Evolutionary conservation across 2,888 invertebrate species (phyloP).

Genomic region (Vannuccia rotundouncinata): DNA sequence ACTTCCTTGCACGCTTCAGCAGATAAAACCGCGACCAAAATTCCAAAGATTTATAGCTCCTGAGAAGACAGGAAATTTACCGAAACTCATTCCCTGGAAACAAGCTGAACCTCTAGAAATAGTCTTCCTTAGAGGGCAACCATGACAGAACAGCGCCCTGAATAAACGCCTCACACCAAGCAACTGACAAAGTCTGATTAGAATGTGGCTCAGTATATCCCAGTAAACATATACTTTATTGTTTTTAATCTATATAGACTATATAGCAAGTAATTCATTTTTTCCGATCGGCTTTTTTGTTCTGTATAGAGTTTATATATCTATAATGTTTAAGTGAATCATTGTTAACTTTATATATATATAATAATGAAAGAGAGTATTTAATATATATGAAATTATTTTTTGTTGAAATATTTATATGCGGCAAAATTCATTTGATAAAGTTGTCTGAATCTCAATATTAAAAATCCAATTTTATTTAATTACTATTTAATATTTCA

Average conservation of each 20-base stretch:
- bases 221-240: background rate
- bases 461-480: too few species aligned
- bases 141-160: background rate
- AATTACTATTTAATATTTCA: too few species aligned
- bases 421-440: too few species aligned
- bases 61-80: background rate
- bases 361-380: too few species aligned
- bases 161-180: background rate
- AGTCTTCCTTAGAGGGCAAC: background rate
- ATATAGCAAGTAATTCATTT: background rate
- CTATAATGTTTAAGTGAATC: background rate
- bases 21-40: background rate
- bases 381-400: too few species aligned
- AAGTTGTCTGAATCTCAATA: too few species aligned
- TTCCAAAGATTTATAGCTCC: conserved; percentile 13
- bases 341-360: background rate
- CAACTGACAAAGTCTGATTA: background rate
- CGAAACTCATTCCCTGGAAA: background rate
- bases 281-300: background rate
- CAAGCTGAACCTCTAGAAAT: background rate
- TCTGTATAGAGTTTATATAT: too few species aligned
- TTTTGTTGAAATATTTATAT: too few species aligned
- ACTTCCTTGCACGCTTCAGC: background rate
- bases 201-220: background rate
- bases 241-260: background rate